phyloP scores from a whole-genome alignment of 2,888 invertebrate species.

The Leptura quadrifasciata region DNA sequence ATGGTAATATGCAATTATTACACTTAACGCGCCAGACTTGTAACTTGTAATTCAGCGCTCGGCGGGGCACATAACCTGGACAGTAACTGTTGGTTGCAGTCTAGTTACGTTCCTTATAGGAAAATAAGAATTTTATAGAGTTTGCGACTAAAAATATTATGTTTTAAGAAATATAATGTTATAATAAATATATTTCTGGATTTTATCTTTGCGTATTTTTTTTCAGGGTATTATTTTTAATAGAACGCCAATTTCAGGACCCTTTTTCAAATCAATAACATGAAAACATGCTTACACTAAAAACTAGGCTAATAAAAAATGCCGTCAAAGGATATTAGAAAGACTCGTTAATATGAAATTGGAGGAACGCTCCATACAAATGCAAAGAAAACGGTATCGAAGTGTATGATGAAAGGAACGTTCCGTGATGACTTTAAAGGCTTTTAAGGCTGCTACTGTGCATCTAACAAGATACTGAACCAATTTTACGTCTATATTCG shows the following conservation, averaged over 20 bases:
- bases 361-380: not conserved
- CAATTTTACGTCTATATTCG: slow-evolving; percentile 4
- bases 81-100: no score
- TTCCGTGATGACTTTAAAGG: slow-evolving; percentile 2
- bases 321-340: not conserved
- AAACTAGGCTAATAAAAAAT: not conserved
- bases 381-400: slow-evolving; percentile 1
- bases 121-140: no score
- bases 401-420: slow-evolving; percentile 2
- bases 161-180: no score
- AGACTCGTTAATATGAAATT: not conserved
- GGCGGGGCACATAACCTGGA: no score
- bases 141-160: no score
- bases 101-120: no score
- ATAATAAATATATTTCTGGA: no score
- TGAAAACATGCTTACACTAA: not conserved
- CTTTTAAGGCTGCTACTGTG: slow-evolving; percentile 3
- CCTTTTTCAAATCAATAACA: not conserved
- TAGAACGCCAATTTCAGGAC: not conserved
- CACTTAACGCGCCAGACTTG: no score
- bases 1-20: no score
- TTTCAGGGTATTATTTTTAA: no score
- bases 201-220: no score
- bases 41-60: no score
- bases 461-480: slow-evolving; percentile 3